These are phyloP conservation scores for Garra rufa DNA, from an alignment of 2,113 vertebrate genomes.

Conservation along the genomic window DNA sequence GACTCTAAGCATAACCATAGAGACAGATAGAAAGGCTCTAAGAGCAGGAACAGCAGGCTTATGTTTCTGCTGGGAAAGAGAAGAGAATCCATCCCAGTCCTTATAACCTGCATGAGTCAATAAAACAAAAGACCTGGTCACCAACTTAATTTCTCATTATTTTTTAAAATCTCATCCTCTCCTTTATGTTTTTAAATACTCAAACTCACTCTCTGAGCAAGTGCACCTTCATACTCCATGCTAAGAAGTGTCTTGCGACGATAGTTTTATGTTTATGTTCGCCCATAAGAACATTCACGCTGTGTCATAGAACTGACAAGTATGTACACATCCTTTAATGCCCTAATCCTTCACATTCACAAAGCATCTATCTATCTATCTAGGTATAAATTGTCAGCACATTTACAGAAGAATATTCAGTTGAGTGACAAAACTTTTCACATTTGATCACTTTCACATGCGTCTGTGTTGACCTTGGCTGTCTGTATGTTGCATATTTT, in stretches of 20 bases:
- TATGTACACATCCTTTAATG: slow-evolving; percentile 62
- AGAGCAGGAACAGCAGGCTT: slow-evolving; percentile 3
- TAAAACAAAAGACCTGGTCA: slow-evolving; percentile 35
- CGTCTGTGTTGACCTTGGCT: not conserved
- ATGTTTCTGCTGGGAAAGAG: not conserved
- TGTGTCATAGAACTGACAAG: slow-evolving; percentile 21
- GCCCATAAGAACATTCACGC: not conserved
- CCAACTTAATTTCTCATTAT: slow-evolving; percentile 17
- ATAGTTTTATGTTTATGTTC: not conserved
- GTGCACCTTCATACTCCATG: slow-evolving; percentile 2
- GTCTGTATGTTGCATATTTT: slow-evolving; percentile 42
- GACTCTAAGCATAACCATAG: not conserved
- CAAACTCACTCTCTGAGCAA: not conserved
- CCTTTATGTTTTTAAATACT: not conserved
- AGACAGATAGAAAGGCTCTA: not conserved
- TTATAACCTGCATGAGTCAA: slow-evolving; percentile 44
- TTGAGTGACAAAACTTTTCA: not conserved
- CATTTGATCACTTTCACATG: not conserved
- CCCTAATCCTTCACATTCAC: slow-evolving; percentile 79
- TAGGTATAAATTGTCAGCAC: not conserved
- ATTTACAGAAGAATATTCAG: not conserved
- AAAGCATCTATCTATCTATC: not conserved
- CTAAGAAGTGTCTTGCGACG: not conserved
- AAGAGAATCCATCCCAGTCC: not conserved
- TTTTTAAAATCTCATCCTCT: not conserved